Evolutionary conservation across 2,888 invertebrate genomes (phyloP).

Genomic region (Uropetala carovei): DNA sequence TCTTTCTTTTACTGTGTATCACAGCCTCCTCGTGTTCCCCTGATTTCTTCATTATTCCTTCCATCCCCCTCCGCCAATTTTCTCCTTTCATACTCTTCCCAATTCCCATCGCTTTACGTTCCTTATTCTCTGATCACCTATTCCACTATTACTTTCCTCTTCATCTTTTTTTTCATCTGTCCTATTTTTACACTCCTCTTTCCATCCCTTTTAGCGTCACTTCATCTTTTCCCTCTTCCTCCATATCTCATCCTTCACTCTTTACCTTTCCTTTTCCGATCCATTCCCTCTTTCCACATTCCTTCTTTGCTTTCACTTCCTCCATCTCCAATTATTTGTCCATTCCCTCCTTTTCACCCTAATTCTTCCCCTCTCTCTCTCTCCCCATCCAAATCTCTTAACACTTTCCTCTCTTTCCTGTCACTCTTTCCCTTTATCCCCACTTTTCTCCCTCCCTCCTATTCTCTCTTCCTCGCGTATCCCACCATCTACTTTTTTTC

Average conservation of each 20-base stretch:
- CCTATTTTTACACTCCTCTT: neutral
- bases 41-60: neutral
- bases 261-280: neutral
- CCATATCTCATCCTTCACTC: neutral
- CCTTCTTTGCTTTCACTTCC: neutral
- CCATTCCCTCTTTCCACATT: neutral
- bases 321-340: no score
- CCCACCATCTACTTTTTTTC: neutral
- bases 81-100: neutral
- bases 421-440: neutral
- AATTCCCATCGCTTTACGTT: no score
- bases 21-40: neutral
- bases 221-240: neutral
- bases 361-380: neutral
- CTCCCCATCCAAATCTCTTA: neutral
- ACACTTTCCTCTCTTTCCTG: no score
- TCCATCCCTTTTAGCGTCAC: neutral
- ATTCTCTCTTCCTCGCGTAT: neutral
- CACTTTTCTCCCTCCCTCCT: neutral
- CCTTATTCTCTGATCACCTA: neutral
- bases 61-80: neutral
- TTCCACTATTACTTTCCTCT: neutral
- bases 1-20: neutral
- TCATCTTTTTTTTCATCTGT: neutral
- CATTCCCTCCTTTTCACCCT: no score